Conservation (phyloP, 30 jellyfish, hydroid and myxozoan genomes). For the Hydractinia symbiolongicarpus region DNA sequence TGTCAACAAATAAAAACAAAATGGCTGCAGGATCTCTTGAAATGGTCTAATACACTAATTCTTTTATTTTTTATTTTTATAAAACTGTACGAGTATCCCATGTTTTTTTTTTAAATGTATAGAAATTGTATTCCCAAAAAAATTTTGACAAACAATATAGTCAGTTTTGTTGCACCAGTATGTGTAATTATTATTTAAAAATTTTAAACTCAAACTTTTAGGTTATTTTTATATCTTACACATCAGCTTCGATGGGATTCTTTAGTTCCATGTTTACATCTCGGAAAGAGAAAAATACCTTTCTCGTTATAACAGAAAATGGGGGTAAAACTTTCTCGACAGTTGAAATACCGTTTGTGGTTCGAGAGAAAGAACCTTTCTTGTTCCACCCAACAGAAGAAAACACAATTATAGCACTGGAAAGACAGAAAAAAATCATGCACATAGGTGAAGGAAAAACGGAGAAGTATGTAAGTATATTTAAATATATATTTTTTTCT, state of each 20-base stretch:
- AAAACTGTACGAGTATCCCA: too few species aligned
- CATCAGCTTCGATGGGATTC: neutral
- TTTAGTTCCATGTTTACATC: constrained; percentile 10
- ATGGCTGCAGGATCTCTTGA: too few species aligned
- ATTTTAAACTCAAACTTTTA: neutral
- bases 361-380: constrained; percentile 58
- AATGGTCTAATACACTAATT: too few species aligned
- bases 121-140: too few species aligned
- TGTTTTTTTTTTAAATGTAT: too few species aligned
- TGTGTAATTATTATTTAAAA: too few species aligned
- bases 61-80: too few species aligned
- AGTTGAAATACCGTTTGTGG: constrained; percentile 53
- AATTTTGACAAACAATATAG: too few species aligned
- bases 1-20: too few species aligned
- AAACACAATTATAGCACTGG: constrained; percentile 84
- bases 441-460: neutral
- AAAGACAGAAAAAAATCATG: neutral
- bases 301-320: constrained; percentile 54
- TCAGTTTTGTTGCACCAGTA: too few species aligned
- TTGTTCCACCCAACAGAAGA: constrained; percentile 57
- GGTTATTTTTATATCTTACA: constrained; percentile 28
- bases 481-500: neutral
- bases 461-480: neutral
- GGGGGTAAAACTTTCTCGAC: constrained; percentile 59
- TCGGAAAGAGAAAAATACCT: neutral